Evolutionary conservation across 2,888 invertebrate species (phyloP).

Genomic region (Cremastinae sp.): DNA sequence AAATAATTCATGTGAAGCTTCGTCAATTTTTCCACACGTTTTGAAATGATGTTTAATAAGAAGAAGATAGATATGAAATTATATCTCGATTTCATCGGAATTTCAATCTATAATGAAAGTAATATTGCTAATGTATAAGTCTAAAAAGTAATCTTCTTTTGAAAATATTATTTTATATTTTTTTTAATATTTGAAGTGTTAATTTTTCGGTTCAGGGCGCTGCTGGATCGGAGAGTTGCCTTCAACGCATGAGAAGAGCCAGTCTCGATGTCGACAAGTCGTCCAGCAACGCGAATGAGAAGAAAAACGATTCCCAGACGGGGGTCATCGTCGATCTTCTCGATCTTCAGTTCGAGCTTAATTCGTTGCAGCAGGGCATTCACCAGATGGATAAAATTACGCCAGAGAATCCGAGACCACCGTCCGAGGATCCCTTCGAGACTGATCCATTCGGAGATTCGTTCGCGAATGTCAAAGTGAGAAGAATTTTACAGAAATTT

Average conservation of each 20-base stretch:
- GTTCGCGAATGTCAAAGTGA: slow-evolving; percentile 83
- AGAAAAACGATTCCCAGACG: slow-evolving; percentile 75
- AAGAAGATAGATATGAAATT: too few species aligned
- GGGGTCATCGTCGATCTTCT: slow-evolving; percentile 93
- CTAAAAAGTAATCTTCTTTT: too few species aligned
- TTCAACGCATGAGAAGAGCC: slow-evolving; percentile 72
- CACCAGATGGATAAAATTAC: slow-evolving; percentile 94
- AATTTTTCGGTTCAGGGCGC: slow-evolving; percentile 72
- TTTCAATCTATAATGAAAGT: too few species aligned
- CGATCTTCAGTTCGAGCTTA: slow-evolving; percentile 93
- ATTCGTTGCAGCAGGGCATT: slow-evolving; percentile 91
- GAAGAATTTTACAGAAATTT: slow-evolving; percentile 8
- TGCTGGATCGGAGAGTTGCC: slow-evolving; percentile 76
- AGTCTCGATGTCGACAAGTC: slow-evolving; percentile 71
- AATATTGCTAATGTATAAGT: too few species aligned
- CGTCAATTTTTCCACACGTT: too few species aligned
- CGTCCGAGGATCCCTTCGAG: slow-evolving; percentile 82
- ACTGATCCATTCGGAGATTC: slow-evolving; percentile 89
- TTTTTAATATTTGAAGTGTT: neutral
- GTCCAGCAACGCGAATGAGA: slow-evolving; percentile 66
- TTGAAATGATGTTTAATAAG: too few species aligned
- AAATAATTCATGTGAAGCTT: too few species aligned
- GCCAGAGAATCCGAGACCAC: slow-evolving; percentile 85
- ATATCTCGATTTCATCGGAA: too few species aligned
- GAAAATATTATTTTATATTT: too few species aligned